Percentiles rank a stretch among this genome's conserved stretches.
These are phyloP conservation scores for Thaumetopoea pityocampa DNA, from an alignment of 1,140 invertebrate genomes.

Conservation along the genomic window DNA sequence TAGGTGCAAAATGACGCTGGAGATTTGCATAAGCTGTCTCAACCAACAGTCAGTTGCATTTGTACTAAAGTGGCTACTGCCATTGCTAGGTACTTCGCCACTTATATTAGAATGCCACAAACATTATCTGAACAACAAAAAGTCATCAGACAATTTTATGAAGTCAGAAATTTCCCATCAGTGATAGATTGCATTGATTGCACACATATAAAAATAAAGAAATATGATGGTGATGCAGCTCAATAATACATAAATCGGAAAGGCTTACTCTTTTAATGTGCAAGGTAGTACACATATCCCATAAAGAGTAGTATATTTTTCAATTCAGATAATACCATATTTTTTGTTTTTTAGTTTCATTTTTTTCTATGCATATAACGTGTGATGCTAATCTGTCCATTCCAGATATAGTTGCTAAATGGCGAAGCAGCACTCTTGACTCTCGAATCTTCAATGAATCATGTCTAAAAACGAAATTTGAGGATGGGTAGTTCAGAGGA, in stretches of 20 bases:
- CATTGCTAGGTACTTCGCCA: not conserved
- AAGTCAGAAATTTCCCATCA: slow-evolving; percentile 3
- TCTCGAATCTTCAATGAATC: slow-evolving; percentile 17
- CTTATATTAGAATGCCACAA: slow-evolving; percentile 13
- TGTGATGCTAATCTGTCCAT: slow-evolving; percentile 11
- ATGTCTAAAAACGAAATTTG: slow-evolving; percentile 16
- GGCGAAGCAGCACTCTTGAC: slow-evolving; percentile 17
- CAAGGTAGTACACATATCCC: too few species aligned
- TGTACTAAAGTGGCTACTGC: slow-evolving; percentile 9
- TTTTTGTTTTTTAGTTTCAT: too few species aligned
- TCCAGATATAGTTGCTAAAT: slow-evolving; percentile 16
- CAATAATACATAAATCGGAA: slow-evolving; percentile 13
- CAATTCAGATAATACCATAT: too few species aligned
- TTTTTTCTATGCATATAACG: too few species aligned
- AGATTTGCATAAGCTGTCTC: slow-evolving; percentile 13
- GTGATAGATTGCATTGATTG: slow-evolving; percentile 12
- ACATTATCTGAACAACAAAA: slow-evolving; percentile 3
- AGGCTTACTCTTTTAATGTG: slow-evolving; percentile 12
- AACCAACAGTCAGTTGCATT: slow-evolving; percentile 9
- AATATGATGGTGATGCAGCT: slow-evolving; percentile 12
- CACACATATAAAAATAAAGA: slow-evolving; percentile 17
- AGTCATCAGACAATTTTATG: slow-evolving; percentile 1
- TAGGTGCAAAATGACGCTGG: slow-evolving; percentile 18
- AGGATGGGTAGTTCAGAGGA: slow-evolving; percentile 9
- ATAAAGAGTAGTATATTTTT: too few species aligned